These are phyloP conservation scores for Odontothrips loti DNA, from an alignment of 2,888 invertebrate species.

Conservation along the genomic window DNA sequence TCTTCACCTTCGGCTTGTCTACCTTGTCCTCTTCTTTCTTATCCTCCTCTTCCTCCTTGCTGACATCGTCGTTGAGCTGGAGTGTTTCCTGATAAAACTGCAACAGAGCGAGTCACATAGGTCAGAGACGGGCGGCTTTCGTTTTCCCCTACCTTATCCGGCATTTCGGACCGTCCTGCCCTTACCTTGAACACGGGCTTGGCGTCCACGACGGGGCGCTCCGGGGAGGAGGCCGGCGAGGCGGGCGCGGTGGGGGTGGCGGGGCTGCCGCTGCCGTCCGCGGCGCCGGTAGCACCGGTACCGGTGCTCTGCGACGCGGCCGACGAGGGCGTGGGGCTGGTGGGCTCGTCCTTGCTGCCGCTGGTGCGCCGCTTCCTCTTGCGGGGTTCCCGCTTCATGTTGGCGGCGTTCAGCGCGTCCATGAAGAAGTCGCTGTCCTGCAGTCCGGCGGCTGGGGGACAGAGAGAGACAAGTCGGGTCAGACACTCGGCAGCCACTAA, in stretches of 20 bases:
- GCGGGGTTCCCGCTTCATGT: conserved; percentile 66
- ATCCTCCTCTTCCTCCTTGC: conserved; percentile 43
- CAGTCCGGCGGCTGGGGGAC: conserved; percentile 60
- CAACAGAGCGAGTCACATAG: conserved; percentile 39
- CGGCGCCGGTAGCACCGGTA: conserved; percentile 41
- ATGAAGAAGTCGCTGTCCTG: conserved; percentile 92
- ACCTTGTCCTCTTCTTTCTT: conserved; percentile 47
- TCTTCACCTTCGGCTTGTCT: conserved; percentile 48
- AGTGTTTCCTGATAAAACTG: conserved; percentile 90
- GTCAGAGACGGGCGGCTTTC: too few relatives aligned
- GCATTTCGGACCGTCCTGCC: too few relatives aligned
- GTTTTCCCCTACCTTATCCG: too few relatives aligned
- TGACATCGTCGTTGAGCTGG: conserved; percentile 61
- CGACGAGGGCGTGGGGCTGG: conserved; percentile 53
- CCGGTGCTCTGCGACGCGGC: conserved; percentile 43
- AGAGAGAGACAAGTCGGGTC: conserved; percentile 41
- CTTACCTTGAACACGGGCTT: conserved; percentile 51
- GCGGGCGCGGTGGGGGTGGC: conserved; percentile 47
- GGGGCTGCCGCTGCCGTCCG: conserved; percentile 37
- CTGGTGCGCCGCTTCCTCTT: conserved; percentile 74
- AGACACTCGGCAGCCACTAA: conserved; percentile 13
- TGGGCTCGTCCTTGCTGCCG: conserved; percentile 61
- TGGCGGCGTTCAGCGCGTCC: conserved; percentile 80
- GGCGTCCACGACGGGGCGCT: conserved; percentile 39
- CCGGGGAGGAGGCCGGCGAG: conserved; percentile 39